Base-by-base conservation (phyloP, 2,797 vertebrate species). In the Tenualosa ilisha region DNA sequence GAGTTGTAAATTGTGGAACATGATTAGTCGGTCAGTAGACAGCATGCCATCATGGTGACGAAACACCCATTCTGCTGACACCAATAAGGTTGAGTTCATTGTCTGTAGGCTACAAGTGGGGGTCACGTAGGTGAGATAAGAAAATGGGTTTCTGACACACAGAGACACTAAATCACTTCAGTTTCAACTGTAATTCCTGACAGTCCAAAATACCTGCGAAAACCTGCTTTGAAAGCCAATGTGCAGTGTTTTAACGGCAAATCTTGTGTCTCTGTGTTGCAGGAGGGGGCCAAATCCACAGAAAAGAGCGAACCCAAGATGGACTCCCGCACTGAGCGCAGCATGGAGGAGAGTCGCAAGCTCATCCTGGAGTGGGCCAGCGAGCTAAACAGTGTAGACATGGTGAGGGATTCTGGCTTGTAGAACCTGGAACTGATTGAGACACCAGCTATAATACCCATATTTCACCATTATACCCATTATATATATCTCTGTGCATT, bases 361-460 rank as follows among this genome's bases (percentile, higher is more conserved):
- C 89, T 96, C 84, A 96, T 96, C 89, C 85, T 94, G 88, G 91
- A 92, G 86, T 96, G 95, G 95, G 94, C 94, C 0, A 87, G 90
- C 0, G 95, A 96, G 81, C 95, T 96, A 46, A 89, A 84, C 40
- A 93, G 90, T 0, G 91, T 94, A 0, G 92, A 95, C 86, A 88
- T 88, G 92, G 95, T 95, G 61, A 84, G 86, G 3, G 15, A 79
- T 20, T 20, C 13, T 43, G 15, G 15, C 15, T 75, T 20, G 6
- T 37, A 68, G 20, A 49, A 5, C 46, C 26, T 26, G 31, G 6
- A 40, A 31, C 61, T 63, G 8, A 24, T 26, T 37, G 31, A 37
- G 26, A 37, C 53, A 56, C 20, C 53, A 20, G 53, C 53, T 56
- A 17, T 56, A 7, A 6, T 1, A 51, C 12, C 49, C 53, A 0